These are phyloP conservation scores for Anableps anableps DNA, from an alignment of 2,797 vertebrate species.

Conservation along the genomic window DNA sequence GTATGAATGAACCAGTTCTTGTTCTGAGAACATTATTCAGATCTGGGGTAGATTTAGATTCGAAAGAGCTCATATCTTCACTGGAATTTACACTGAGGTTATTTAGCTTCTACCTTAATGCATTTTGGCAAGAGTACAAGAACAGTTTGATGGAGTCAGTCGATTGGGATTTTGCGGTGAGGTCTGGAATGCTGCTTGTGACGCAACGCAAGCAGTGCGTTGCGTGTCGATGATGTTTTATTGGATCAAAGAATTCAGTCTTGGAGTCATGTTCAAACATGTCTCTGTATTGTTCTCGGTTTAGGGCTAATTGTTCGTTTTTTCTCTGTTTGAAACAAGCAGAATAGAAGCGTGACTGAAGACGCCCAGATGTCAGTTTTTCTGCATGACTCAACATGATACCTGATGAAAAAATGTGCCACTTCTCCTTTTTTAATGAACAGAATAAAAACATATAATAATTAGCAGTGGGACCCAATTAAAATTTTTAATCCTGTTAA, in stretches of 20 bases:
- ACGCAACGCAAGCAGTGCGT: constrained; percentile 10
- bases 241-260: constrained; percentile 18
- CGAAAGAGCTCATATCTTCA: not conserved
- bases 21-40: not conserved
- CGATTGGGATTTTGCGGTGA: constrained; percentile 18
- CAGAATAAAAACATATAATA: not conserved
- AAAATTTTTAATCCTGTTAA: not conserved
- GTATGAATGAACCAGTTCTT: not conserved
- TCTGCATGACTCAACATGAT: not conserved
- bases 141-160: constrained; percentile 2
- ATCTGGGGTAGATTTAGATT: not conserved
- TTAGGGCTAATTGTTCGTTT: not conserved
- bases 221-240: not conserved
- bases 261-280: constrained; percentile 14
- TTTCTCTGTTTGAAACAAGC: not conserved
- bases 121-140: not conserved
- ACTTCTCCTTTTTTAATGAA: not conserved
- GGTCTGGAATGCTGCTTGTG: constrained; percentile 6
- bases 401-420: not conserved
- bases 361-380: not conserved
- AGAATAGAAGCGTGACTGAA: not conserved
- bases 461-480: too few species aligned
- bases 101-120: constrained; percentile 2
- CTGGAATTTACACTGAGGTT: not conserved
- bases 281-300: constrained; percentile 1